Base-by-base conservation (phyloP, 2,888 invertebrate genomes). In the Cryptophagus acutangulus region DNA sequence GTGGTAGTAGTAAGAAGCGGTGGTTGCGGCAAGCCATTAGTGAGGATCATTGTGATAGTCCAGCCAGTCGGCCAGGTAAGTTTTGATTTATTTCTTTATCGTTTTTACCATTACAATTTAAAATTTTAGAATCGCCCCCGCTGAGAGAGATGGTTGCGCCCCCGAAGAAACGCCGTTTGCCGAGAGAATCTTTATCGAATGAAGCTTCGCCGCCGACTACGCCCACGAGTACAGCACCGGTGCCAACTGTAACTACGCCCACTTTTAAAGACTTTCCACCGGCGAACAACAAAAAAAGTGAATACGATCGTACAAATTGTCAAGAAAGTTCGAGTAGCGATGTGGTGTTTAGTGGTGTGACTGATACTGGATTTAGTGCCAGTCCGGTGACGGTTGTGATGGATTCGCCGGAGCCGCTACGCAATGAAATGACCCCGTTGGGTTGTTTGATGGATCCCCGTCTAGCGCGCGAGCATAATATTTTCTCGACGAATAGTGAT, bases 21-120 rank as follows among this genome's bases (percentile, higher is more conserved):
- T 95, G 95, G 95, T 70, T 95, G 31, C 73, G 94, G 6, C 95
- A 95, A 69, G 95, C 95, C 0, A 95, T 95, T 57, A 90, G 88
- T 55, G 95, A 95, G 62, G 91, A 92, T 65, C 67, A 67, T 45
- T 56, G 57, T 12, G 83, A 84, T 54, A 81, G 82, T 15, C 83
- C 83, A 1, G 74, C 67, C 26, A 71, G 74, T 49, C 55, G 75
- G 43, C 77, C 80, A 39, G 82, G 82, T 74, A 67, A 46, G 36
- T 30, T 24, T 25, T 10, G n/a, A n/a, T n/a, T n/a, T n/a, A n/a
- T n/a, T n/a, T n/a, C n/a, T n/a, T n/a, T n/a, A n/a, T n/a, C n/a
- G n/a, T n/a, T n/a, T n/a, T n/a, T n/a, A n/a, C n/a, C n/a, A n/a
- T n/a, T n/a, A n/a, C n/a, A n/a, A n/a, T n/a, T n/a, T n/a, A n/a